Evolutionary conservation across 2,888 invertebrate species (phyloP), one percentile per base, ranked within the genome.

Genomic region (Epinotia ramella): DNA sequence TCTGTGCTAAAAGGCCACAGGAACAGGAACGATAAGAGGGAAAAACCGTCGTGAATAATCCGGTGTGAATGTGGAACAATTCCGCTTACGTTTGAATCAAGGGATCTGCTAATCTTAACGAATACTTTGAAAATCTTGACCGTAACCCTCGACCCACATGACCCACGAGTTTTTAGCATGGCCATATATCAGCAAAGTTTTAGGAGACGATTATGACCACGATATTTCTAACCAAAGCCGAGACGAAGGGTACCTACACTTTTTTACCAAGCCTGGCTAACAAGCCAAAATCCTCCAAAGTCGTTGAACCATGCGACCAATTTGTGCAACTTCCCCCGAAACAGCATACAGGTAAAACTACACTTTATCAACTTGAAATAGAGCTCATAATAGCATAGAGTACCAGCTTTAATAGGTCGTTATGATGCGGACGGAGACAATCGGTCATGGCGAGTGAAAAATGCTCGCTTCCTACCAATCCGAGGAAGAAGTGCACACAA

Each of bases 381-480:
- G 28, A 75, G 66, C 1, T 70, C 20, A 71, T 16, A 62, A 69
- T 71, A n/a, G 24, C 53, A 53, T 3, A 6, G 24, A 66, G 13
- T 53, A 62, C 46, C 12, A 11, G 18, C 16, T 65, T 46, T 62
- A 62, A 76, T 73, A 62, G 70, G 73, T 40, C 66, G 56, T 73
- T 76, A 64, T 76, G 73, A 70, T 20, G 56, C 57, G 49, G 49
- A 67, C 62, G 44, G 46, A 67, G 63, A 46, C 73, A 73, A 73
- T 76, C 78, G 71, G 76, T 78, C 73, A 76, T 71, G 73, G 73
- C 59, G 63, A 73, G 57, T 67, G 73, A 77, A 77, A 77, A 71
- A 73, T 73, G 24, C 76, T 28, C 60, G 72, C 76, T 74, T 79
- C 76, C 72, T 73, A 71, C 71, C 73, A 76, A 76, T 76, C 69